Evolutionary conservation across 2,113 vertebrate genomes (phyloP).

Genomic region (Piliocolobus tephrosceles): DNA sequence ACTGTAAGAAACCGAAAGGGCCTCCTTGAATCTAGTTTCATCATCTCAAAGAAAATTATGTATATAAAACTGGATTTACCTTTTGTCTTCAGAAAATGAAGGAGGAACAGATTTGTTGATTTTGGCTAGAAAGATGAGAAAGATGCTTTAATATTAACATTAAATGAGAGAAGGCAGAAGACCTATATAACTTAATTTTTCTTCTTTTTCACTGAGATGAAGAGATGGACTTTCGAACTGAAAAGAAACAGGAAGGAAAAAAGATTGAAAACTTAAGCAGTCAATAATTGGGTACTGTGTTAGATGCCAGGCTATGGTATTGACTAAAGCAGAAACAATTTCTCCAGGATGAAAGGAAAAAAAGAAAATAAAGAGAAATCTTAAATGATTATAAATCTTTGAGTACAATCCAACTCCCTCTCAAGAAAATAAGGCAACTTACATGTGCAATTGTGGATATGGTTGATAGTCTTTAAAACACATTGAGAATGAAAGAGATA

Average conservation of each 20-base stretch:
- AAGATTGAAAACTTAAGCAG: not conserved
- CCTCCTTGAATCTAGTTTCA: not conserved
- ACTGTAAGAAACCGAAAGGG: not conserved
- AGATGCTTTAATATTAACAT: not conserved
- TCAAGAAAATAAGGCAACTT: conserved; percentile 10
- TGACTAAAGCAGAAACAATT: not conserved
- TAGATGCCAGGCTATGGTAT: not conserved
- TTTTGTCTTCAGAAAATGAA: not conserved
- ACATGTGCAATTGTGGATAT: not conserved
- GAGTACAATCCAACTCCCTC: not conserved
- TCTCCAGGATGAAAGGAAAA: not conserved
- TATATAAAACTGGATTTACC: not conserved
- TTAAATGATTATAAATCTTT: not conserved
- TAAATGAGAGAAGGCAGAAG: not conserved
- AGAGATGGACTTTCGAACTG: not conserved
- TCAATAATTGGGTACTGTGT: not conserved
- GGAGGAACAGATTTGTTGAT: not conserved
- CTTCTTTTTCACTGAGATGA: not conserved
- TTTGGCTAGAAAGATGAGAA: not conserved
- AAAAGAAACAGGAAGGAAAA: not conserved
- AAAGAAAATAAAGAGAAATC: not conserved
- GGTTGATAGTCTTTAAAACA: not conserved
- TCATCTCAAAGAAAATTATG: not conserved
- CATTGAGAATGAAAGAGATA: not conserved
- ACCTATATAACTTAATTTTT: not conserved